Evolutionary conservation across 1,140 invertebrate genomes (phyloP).

Genomic region (Euglossa dilemma): DNA sequence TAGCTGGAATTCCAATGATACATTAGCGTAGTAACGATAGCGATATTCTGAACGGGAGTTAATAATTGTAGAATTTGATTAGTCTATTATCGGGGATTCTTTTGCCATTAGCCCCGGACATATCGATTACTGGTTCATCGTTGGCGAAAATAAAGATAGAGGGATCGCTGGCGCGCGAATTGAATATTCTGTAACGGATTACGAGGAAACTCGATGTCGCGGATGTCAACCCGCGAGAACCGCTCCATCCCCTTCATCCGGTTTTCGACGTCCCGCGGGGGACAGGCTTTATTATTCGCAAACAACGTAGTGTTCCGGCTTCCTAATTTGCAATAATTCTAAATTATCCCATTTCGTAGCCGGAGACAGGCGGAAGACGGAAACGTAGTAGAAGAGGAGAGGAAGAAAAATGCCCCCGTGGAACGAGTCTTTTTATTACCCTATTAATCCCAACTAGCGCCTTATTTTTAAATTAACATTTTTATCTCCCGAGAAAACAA

Average conservation of each 20-base stretch:
- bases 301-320: constrained; percentile 63
- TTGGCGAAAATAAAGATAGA: background rate
- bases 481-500: constrained; percentile 78
- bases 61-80: no score
- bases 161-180: background rate
- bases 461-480: constrained; percentile 82
- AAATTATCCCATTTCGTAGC: constrained; percentile 74
- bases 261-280: constrained; percentile 56
- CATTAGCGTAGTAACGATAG: no score
- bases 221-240: constrained; percentile 11
- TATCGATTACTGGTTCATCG: background rate
- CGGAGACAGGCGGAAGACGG: constrained; percentile 60
- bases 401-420: constrained; percentile 67
- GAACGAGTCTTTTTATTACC: constrained; percentile 77
- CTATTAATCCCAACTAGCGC: constrained; percentile 80
- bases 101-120: no score
- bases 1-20: no score
- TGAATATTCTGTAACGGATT: constrained; percentile 1
- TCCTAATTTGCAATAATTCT: constrained; percentile 75
- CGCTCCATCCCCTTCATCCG: constrained; percentile 53
- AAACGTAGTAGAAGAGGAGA: constrained; percentile 62
- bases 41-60: no score
- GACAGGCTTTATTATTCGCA: constrained; percentile 70
- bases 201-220: constrained; percentile 6
- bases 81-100: no score